Base-by-base conservation (phyloP, 1,140 invertebrate genomes). In the Drosophila fuyamai region DNA sequence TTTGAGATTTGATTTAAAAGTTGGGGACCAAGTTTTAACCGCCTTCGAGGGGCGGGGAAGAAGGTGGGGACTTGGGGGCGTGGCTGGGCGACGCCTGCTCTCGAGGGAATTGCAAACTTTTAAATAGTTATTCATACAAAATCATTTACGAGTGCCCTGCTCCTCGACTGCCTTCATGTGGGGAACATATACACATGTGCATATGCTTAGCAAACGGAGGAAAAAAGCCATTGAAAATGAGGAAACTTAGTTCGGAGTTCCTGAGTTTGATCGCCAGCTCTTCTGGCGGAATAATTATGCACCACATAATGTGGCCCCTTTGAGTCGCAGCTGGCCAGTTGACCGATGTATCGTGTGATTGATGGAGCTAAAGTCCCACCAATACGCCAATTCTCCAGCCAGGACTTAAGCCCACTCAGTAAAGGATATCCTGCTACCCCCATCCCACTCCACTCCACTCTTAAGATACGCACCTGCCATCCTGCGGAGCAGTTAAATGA, bases 71-170 rank as follows among this genome's bases (percentile, higher is more conserved):
- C 2, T 46, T 23, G 44, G 13, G 23, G 46, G 13, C 47, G 10
- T 12, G 23, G 23, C 23, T 23, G 36, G 36, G 13, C 9, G 14
- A 18, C 36, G 40, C 32, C 40, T 41, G 55, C 41, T 59, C 60
- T 47, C 47, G 14, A 51, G 78, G 70, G 82, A 72, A 50, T 67
- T 54, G 47, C 56, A 76, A 88, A 89, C 72, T 88, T 88, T 88
- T 83, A 77, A 89, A 88, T 89, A 88, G 84, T 88, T 88, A 62
- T 76, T 71, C 84, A 78, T 81, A 81, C 84, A 83, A 88, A 89
- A 89, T 89, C 80, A 88, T 77, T 88, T 89, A 75, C 67, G 73
- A 89, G 79, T 80, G 79, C 50, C 57, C 41, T 40, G 10, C 50
- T 18, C 16, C 38, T 16, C 2, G 38, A 55, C 13, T 50, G 23